These are phyloP conservation scores for Euschistus heros DNA, from an alignment of 1,140 invertebrate genomes.

Conservation along the genomic window DNA sequence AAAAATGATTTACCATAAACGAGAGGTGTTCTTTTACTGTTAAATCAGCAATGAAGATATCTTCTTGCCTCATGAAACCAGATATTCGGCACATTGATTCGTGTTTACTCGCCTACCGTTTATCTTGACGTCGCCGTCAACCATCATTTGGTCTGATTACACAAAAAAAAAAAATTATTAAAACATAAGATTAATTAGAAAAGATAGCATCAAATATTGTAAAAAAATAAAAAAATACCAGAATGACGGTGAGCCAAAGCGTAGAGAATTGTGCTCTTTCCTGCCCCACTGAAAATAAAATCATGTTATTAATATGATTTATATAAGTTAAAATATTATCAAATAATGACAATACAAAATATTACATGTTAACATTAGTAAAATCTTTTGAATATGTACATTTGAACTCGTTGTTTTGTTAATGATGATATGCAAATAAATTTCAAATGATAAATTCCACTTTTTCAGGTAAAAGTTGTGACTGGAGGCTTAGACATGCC, in stretches of 20 bases:
- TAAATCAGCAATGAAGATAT: constrained; percentile 75
- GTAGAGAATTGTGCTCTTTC: constrained; percentile 34
- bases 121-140: constrained; percentile 64
- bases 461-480: no score
- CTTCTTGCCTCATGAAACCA: constrained; percentile 91
- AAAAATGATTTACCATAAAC: constrained; percentile 57
- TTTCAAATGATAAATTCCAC: not conserved
- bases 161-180: not conserved
- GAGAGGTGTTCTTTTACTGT: constrained; percentile 81
- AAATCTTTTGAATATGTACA: not conserved
- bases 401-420: not conserved
- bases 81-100: constrained; percentile 69
- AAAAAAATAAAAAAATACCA: not conserved
- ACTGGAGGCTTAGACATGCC: no score
- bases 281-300: constrained; percentile 64
- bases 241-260: constrained; percentile 14
- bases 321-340: not conserved
- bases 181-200: constrained; percentile 13
- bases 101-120: constrained; percentile 54
- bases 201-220: not conserved
- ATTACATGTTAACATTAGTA: not conserved
- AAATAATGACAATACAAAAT: not conserved
- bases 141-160: constrained; percentile 45
- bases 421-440: not conserved
- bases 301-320: not conserved